These are phyloP conservation scores for Gambelia wislizenii DNA, from an alignment of 2,797 vertebrate genomes.

Conservation along the genomic window DNA sequence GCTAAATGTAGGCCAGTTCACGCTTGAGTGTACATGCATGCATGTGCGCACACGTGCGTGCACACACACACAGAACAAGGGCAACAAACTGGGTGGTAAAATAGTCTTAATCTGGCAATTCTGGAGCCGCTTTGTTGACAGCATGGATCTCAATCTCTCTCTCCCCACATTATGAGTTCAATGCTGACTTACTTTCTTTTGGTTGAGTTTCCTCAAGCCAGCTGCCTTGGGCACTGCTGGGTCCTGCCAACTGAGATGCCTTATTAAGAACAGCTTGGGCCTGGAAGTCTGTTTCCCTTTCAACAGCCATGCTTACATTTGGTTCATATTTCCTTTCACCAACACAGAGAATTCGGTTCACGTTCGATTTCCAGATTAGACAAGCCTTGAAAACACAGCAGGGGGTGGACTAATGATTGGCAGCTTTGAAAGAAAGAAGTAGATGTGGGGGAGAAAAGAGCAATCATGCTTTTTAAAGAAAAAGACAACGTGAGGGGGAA, in stretches of 20 bases:
- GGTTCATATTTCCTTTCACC: conserved; percentile 73
- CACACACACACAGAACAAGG: background rate
- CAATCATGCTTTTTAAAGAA: background rate
- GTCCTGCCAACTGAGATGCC: background rate
- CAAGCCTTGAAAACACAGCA: conserved; percentile 23
- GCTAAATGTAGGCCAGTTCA: background rate
- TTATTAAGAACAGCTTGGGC: conserved; percentile 40
- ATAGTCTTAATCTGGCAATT: background rate
- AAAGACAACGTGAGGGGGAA: background rate
- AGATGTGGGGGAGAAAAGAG: conserved; percentile 9
- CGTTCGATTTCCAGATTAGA: conserved; percentile 38
- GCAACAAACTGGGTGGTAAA: background rate
- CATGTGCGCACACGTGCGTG: too few relatives aligned
- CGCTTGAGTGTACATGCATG: too few relatives aligned
- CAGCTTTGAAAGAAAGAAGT: conserved; percentile 2
- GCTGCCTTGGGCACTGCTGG: background rate
- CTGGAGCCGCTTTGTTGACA: background rate
- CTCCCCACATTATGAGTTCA: background rate
- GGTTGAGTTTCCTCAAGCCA: background rate
- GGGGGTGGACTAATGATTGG: conserved; percentile 5
- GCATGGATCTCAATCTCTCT: background rate
- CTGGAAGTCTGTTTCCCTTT: conserved; percentile 73
- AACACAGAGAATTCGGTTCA: conserved; percentile 17
- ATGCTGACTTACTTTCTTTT: background rate
- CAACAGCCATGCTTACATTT: conserved; percentile 82